Evolutionary conservation across 2,888 invertebrate genomes (phyloP).

Genomic region (Euplagia quadripunctaria): DNA sequence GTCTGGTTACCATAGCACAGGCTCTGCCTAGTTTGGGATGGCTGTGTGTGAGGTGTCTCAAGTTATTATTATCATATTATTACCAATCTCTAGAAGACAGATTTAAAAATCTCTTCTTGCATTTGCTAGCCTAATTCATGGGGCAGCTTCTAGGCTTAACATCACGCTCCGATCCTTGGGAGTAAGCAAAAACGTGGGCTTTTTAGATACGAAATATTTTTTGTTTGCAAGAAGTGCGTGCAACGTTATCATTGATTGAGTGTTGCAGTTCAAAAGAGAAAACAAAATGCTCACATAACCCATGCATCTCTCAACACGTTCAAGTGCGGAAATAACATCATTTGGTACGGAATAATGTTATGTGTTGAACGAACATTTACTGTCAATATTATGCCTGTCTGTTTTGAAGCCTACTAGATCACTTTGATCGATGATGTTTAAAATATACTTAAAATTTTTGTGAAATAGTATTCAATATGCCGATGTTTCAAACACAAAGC

Average conservation of each 20-base stretch:
- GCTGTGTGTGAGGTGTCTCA: too few species aligned
- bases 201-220: not conserved
- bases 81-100: too few species aligned
- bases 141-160: too few species aligned
- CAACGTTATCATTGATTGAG: not conserved
- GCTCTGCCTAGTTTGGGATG: too few species aligned
- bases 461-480: not conserved
- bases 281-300: slow-evolving; percentile 9
- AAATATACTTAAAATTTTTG: not conserved
- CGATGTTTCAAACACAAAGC: not conserved
- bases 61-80: too few species aligned
- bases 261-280: slow-evolving; percentile 12
- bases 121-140: too few species aligned
- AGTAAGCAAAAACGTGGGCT: too few species aligned
- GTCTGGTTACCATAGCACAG: too few species aligned
- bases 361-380: not conserved
- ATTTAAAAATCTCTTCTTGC: too few species aligned
- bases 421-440: not conserved
- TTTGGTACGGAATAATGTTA: slow-evolving; percentile 2
- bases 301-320: slow-evolving; percentile 11
- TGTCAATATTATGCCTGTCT: slow-evolving; percentile 12
- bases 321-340: slow-evolving; percentile 10
- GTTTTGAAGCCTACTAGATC: slow-evolving; percentile 16
- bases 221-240: not conserved
- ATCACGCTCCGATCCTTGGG: too few species aligned